Base-by-base conservation (phyloP, 2,888 invertebrate genomes). In the Dasypolia templi region DNA sequence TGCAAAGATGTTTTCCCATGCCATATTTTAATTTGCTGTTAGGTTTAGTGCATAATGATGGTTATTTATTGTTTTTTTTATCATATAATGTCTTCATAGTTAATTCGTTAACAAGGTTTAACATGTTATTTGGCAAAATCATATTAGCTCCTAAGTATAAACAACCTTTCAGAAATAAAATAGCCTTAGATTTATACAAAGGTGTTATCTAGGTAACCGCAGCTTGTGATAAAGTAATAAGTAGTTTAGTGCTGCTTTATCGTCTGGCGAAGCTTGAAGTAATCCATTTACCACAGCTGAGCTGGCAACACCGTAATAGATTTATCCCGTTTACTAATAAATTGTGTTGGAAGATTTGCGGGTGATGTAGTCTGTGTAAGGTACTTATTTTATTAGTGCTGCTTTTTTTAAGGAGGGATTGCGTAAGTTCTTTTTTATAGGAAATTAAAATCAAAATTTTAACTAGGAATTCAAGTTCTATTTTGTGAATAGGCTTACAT, bases 231-330 rank as follows among this genome's bases (percentile, higher is more conserved):
- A 75, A 51, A 72, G 66, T 75, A 82, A 78, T 82, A 82, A 82
- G 79, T 72, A 69, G 62, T 69, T 82, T 75, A 78, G 69, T 75
- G 65, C 73, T 61, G 55, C 72, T 82, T 78, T 75, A 82, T 72
- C 59, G 82, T 75, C 82, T 69, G 59, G 81, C 72, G 74, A 78
- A 82, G 82, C 82, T 58, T 78, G 72, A 78, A 75, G 82, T 82
- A 82, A 82, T 82, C 82, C 75, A 82, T 82, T 82, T 82, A 75
- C 82, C 79, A 71, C 71, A 82, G 82, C 79, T 67, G 79, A 75
- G 82, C 69, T 75, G 46, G 79, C 68, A 69, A 78, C 81, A 75
- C 79, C 81, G 71, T 82, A 78, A 81, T 81, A 81, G 73, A 82
- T 82, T 81, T 78, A 78, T 71, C 79, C 71, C 35, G 68, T 78